Evolutionary conservation across 1,140 invertebrate species (phyloP), one percentile per base, ranked within the genome.

Genomic region (Oncopodura yosiiana): DNA sequence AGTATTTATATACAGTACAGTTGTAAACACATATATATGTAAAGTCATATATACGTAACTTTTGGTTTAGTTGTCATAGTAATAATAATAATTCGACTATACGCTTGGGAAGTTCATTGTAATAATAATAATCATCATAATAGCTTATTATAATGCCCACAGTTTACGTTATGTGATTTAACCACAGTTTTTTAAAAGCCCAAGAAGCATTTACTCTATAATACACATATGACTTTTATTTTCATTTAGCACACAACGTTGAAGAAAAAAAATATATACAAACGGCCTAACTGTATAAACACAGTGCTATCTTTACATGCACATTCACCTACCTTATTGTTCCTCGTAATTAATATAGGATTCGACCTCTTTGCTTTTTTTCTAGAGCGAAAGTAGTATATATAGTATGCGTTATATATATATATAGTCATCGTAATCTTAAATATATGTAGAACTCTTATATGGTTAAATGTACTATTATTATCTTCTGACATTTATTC

Each of bases 31-130:
- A n/a, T n/a, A n/a, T n/a, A n/a, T n/a, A n/a, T n/a, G n/a, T n/a
- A n/a, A n/a, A n/a, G n/a, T n/a, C n/a, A n/a, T n/a, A n/a, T n/a
- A n/a, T n/a, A n/a, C n/a, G n/a, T n/a, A n/a, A n/a, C n/a, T n/a
- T n/a, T n/a, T n/a, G n/a, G n/a, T n/a, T n/a, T n/a, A n/a, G n/a
- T n/a, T n/a, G n/a, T n/a, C n/a, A n/a, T n/a, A n/a, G n/a, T n/a
- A n/a, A n/a, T n/a, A n/a, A n/a, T n/a, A n/a, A n/a, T n/a, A n/a
- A n/a, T n/a, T n/a, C n/a, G n/a, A n/a, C n/a, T 49, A 30, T 34
- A 49, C 46, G 46, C 46, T 49, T 49, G 32, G 46, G 32, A 38
- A 49, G 46, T 49, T 38, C 36, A 49, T 24, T 45, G 43, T 16
- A 14, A 14, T 36, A 14, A 36, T 36, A 14, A 36, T 36, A 2